These are phyloP conservation scores for Aldrovandia affinis DNA, from an alignment of 2,797 vertebrate genomes.

Conservation along the genomic window DNA sequence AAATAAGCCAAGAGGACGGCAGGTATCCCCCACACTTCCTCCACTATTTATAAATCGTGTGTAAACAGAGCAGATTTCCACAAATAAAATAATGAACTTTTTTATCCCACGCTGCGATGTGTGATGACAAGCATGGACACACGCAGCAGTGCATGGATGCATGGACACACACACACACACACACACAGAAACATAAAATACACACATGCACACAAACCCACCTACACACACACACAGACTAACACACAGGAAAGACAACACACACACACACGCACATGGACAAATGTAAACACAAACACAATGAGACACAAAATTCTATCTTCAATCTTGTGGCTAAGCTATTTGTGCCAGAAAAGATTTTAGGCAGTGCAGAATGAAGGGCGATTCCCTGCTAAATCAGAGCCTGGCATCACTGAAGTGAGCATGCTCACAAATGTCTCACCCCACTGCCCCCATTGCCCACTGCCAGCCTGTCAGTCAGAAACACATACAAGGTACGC, in stretches of 20 bases:
- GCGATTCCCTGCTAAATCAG: constrained; percentile 72
- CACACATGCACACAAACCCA: not conserved
- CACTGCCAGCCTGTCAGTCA: constrained; percentile 58
- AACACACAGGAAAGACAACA: not conserved
- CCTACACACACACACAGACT: not conserved
- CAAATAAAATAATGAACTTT: constrained; percentile 76
- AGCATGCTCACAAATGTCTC: constrained; percentile 67
- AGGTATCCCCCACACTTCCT: constrained; percentile 77
- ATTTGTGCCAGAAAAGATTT: constrained; percentile 78
- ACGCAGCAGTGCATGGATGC: not conserved
- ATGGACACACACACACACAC: not conserved
- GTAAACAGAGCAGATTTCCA: constrained; percentile 64
- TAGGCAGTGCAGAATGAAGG: constrained; percentile 73
- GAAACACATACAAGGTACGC: constrained; percentile 52
- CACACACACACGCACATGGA: not conserved
- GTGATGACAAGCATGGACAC: constrained; percentile 1
- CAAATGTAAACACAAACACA: constrained; percentile 32
- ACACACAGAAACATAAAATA: not conserved
- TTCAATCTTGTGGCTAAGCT: constrained; percentile 77
- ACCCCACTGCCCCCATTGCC: constrained; percentile 35
- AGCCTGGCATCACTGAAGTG: constrained; percentile 66
- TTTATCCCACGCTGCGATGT: constrained; percentile 65
- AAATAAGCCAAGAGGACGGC: constrained; percentile 60
- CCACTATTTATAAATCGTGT: constrained; percentile 72
- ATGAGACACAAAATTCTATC: constrained; percentile 73